A percentile compares a stretch with the other conserved stretches of the same genome.
Conservation (phyloP, 2,113 vertebrate genomes). For the Pterocles burchelli region DNA sequence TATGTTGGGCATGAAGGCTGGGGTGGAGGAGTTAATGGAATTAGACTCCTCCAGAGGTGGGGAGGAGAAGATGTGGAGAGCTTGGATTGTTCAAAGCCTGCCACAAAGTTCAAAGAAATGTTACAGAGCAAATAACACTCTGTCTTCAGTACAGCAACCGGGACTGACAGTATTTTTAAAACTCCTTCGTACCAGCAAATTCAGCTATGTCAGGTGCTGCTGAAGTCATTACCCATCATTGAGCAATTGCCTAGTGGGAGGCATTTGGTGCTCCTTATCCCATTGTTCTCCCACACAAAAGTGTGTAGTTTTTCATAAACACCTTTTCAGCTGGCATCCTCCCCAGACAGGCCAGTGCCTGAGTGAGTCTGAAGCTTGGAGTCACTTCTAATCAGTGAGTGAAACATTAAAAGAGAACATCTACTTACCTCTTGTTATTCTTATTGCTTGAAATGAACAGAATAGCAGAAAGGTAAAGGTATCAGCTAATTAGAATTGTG, state of each 20-base stretch:
- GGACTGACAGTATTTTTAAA: neutral
- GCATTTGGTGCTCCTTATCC: neutral
- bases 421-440: neutral
- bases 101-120: neutral
- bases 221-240: fast-evolving
- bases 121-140: neutral
- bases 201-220: neutral
- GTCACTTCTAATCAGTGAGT: neutral
- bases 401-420: neutral
- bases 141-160: neutral
- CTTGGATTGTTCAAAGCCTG: neutral
- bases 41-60: neutral
- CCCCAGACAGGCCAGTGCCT: neutral
- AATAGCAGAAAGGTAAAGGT: neutral
- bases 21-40: neutral
- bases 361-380: neutral
- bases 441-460: neutral
- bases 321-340: neutral
- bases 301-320: neutral
- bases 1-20: neutral
- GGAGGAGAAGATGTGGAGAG: neutral
- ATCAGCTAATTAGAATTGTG: neutral
- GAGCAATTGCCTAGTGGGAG: neutral
- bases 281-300: neutral
- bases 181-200: neutral